A percentile compares a stretch with the other conserved stretches of the same genome.
Conservation (phyloP, 2,797 vertebrate species). For the Protonibea diacanthus region DNA sequence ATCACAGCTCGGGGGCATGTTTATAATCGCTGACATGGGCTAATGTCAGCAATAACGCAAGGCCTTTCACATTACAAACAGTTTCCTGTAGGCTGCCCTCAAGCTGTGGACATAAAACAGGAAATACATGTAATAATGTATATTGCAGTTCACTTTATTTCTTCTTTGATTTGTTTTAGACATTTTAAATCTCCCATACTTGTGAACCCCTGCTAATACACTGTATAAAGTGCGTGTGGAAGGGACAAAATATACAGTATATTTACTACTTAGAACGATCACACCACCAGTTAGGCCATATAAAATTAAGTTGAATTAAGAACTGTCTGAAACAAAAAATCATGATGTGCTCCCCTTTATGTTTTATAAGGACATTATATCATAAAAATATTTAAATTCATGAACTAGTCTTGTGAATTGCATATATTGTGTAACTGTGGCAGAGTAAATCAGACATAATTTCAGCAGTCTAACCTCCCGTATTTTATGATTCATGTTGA, state of each 20-base stretch:
- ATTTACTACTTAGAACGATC: neutral
- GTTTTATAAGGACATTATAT: neutral
- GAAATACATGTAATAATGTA: neutral
- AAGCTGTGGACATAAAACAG: neutral
- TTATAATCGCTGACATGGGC: no score
- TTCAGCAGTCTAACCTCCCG: neutral
- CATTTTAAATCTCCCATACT: neutral
- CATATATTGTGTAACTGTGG: neutral
- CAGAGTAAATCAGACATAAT: neutral
- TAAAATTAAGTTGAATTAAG: neutral
- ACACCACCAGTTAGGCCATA: neutral
- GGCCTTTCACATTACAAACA: neutral
- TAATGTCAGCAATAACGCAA: no score
- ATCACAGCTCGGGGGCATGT: neutral
- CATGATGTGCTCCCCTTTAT: neutral
- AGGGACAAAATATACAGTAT: neutral
- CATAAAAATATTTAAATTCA: neutral
- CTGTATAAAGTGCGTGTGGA: neutral
- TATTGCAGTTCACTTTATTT: no score
- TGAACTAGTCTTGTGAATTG: neutral
- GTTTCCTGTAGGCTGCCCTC: neutral
- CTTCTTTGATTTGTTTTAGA: neutral
- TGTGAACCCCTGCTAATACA: neutral
- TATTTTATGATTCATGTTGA: slow-evolving; percentile 13
- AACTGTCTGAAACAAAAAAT: neutral